These are phyloP conservation scores for Tiliqua scincoides DNA, from an alignment of 2,113 vertebrate species.

Conservation along the genomic window DNA sequence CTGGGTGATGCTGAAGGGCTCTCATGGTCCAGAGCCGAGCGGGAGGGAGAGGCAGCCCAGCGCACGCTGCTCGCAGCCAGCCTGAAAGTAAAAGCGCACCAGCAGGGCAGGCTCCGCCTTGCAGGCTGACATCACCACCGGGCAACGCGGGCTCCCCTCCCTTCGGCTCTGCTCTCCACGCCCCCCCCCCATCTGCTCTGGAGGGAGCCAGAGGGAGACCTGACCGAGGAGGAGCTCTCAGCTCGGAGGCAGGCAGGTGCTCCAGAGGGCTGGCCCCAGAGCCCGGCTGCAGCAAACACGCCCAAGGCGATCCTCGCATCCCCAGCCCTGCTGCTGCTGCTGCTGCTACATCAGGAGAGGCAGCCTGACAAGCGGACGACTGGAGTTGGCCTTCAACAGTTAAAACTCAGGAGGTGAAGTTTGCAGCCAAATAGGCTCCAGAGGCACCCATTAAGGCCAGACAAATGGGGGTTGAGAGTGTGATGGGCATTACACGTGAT, in stretches of 20 bases:
- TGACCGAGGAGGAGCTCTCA: no score
- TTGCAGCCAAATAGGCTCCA: background rate
- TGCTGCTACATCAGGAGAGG: no score
- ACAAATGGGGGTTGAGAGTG: background rate
- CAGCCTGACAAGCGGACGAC: background rate
- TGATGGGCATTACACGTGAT: no score
- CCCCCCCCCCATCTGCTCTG: conserved; percentile 1
- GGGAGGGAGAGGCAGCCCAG: background rate
- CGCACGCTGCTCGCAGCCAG: conserved; percentile 1
- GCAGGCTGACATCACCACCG: conserved; percentile 51
- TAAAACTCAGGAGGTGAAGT: background rate
- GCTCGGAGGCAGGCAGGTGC: no score
- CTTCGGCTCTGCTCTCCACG: no score
- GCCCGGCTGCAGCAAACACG: no score
- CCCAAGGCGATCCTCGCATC: background rate
- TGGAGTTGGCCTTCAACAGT: background rate
- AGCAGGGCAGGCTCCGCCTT: conserved; percentile 45
- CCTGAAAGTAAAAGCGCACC: conserved; percentile 31
- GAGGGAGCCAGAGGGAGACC: no score
- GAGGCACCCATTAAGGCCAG: background rate
- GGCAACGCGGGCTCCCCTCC: background rate
- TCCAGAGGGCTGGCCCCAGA: background rate
- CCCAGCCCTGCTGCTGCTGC: no score
- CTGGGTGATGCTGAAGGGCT: background rate
- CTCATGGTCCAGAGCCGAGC: background rate